Conservation (phyloP, 2,113 vertebrate genomes). For the Sus scrofa region DNA sequence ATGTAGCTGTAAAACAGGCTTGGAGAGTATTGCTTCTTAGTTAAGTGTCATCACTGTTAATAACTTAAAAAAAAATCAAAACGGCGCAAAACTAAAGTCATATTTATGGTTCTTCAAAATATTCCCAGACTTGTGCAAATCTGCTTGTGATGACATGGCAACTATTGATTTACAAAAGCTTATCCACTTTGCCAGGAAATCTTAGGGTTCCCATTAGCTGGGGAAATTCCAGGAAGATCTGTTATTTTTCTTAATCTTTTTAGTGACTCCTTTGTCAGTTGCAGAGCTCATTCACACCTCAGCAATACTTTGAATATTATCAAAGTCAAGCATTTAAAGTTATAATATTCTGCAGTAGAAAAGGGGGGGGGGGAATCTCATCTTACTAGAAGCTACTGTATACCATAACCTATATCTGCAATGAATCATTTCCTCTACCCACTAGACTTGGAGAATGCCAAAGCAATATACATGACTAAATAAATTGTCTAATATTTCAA, state of each 20-base stretch:
- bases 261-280: background rate
- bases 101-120: background rate
- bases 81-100: background rate
- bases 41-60: background rate
- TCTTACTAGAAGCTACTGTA: background rate
- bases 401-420: background rate
- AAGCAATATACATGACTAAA: background rate
- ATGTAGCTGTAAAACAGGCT: background rate
- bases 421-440: background rate
- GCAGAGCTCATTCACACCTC: background rate
- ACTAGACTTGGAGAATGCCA: background rate
- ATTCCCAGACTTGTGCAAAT: background rate
- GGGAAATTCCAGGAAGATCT: background rate
- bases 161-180: background rate
- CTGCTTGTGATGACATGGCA: background rate
- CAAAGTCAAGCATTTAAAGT: slow-evolving; percentile 38
- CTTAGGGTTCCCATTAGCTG: background rate
- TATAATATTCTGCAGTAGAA: background rate
- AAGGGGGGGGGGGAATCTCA: background rate
- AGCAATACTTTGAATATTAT: background rate
- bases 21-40: slow-evolving; percentile 10
- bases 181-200: slow-evolving; percentile 33
- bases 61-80: slow-evolving; percentile 6
- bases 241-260: background rate
- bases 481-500: background rate